Conservation (phyloP, 2,888 invertebrate genomes). For the Cremastinae sp. region DNA sequence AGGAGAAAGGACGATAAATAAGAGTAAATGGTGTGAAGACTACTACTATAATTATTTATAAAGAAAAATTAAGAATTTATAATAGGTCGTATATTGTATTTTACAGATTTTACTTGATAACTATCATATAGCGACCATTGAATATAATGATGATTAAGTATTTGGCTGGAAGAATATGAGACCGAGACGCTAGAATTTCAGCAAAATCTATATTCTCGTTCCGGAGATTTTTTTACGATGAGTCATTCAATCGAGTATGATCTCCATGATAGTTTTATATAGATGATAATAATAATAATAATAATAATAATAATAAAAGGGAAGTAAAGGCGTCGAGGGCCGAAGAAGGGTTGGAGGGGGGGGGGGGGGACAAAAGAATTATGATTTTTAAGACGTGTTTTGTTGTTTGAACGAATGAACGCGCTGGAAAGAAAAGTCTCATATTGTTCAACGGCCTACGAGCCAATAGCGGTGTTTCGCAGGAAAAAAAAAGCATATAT, state of each 20-base stretch:
- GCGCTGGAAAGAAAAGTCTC: constrained; percentile 67
- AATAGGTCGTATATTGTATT: constrained; percentile 79
- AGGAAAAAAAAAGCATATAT: constrained; percentile 71
- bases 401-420: constrained; percentile 53
- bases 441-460: constrained; percentile 73
- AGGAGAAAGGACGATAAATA: constrained; percentile 62
- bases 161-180: constrained; percentile 70
- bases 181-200: constrained; percentile 63
- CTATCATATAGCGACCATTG: constrained; percentile 68
- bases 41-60: constrained; percentile 80
- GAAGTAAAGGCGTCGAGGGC: constrained; percentile 9
- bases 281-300: constrained; percentile 39
- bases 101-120: constrained; percentile 79
- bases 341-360: too few relatives aligned
- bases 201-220: constrained; percentile 41
- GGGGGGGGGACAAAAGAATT: too few relatives aligned
- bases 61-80: constrained; percentile 76
- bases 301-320: background rate
- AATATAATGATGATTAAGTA: constrained; percentile 65
- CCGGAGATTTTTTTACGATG: constrained; percentile 43
- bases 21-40: constrained; percentile 78
- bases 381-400: constrained; percentile 26
- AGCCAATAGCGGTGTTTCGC: constrained; percentile 58
- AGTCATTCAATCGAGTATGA: constrained; percentile 28
- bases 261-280: constrained; percentile 45